Conservation (phyloP, 2,888 invertebrate species). For the Apamea epomidion region DNA sequence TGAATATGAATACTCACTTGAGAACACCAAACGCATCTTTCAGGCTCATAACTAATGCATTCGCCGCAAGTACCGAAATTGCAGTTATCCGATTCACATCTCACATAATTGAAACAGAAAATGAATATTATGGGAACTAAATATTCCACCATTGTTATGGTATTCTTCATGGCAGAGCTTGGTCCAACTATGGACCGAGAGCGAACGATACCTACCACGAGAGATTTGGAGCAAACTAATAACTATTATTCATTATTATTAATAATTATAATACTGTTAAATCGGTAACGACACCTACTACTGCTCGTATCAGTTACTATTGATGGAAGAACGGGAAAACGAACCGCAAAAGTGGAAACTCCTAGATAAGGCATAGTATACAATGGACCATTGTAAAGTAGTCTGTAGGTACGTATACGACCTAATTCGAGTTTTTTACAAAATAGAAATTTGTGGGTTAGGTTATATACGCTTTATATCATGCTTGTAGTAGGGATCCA, state of each 20-base stretch:
- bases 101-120: constrained; percentile 42
- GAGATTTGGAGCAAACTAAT: neutral
- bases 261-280: neutral
- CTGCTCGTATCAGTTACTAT: neutral
- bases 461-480: neutral
- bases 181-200: constrained; percentile 9
- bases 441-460: neutral
- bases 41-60: constrained; percentile 74
- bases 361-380: constrained; percentile 18
- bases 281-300: neutral
- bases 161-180: constrained; percentile 5
- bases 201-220: neutral
- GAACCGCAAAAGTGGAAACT: constrained; percentile 35
- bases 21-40: constrained; percentile 80
- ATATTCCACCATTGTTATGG: constrained; percentile 49
- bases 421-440: neutral
- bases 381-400: constrained; percentile 29
- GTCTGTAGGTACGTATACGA: neutral
- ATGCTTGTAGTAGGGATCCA: neutral
- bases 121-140: constrained; percentile 38
- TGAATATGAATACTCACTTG: constrained; percentile 66
- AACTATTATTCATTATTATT: neutral
- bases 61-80: constrained; percentile 74
- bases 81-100: constrained; percentile 48
- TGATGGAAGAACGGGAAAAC: constrained; percentile 4